Evolutionary conservation across 2,797 vertebrate species (phyloP), one percentile per base, ranked within the genome.

Genomic region (Anomalospiza imberbis): DNA sequence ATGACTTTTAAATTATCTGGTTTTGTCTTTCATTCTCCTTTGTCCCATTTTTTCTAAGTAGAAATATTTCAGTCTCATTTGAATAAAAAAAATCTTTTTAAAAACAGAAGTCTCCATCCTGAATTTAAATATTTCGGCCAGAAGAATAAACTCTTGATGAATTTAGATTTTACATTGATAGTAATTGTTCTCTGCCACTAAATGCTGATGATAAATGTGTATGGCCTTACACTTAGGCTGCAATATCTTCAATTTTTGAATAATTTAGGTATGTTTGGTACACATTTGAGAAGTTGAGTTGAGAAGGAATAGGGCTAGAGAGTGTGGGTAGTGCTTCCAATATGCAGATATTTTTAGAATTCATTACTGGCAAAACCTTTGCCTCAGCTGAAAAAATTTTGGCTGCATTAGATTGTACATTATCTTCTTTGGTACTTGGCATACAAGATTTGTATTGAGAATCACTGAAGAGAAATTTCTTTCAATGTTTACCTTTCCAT

Each of bases 11-110:
- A 44, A 63, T 75, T 45, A 50, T 7, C 17, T 67, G 12, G 6
- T 42, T 71, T 87, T 87, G 28, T 75, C n/a, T 85, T 75, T 17
- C 6, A 12, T 21, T 48, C 24, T 28, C 9, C 3, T 12, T 5
- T 5, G 1, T 4, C 4, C 6, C 1, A 1, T 29, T 66, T 44
- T 74, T 78, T 45, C 34, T 2, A 20, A 19, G 16, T 72, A 70
- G 14, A 76, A 88, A 29, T 85, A 54, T 24, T 65, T 15, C 1
- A 2, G 20, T 83, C 18, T 74, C 10, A 28, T 60, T 88, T 83
- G 21, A 34, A 66, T 83, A 76, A 68, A 20, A 70, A 80, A 53
- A 54, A 7, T 57, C 4, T 50, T 42, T 53, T 60, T n/a, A 18
- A 32, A 22, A 42, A 60, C 53, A 51, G 53, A 55, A 36, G 9